These are phyloP conservation scores for Brachyptera risi DNA, from an alignment of 2,888 invertebrate genomes.

Conservation along the genomic window DNA sequence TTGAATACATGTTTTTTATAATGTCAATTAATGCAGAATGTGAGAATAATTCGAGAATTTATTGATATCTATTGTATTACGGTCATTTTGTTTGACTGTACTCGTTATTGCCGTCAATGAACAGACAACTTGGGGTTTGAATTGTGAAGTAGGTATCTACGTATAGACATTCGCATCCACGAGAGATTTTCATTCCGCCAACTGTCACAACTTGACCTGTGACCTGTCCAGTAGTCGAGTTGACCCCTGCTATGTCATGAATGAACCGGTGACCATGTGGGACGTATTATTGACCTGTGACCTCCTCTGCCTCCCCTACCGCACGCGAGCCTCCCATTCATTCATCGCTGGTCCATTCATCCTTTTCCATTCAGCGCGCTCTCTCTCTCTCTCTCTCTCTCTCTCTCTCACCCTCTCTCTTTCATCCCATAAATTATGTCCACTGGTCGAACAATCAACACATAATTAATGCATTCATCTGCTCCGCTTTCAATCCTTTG, in stretches of 20 bases:
- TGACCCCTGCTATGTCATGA: constrained; percentile 10
- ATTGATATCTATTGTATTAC: too few relatives aligned
- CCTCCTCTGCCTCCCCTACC: background rate
- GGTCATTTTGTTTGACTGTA: too few relatives aligned
- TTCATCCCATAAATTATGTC: background rate
- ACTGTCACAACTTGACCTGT: constrained; percentile 1
- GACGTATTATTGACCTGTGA: constrained; percentile 7
- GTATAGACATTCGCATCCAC: too few relatives aligned
- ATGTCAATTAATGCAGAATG: too few relatives aligned
- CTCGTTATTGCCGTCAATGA: too few relatives aligned
- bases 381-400: background rate
- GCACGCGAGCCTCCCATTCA: constrained; percentile 11
- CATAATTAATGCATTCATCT: constrained; percentile 5
- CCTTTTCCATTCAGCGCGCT: background rate
- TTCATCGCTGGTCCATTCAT: background rate
- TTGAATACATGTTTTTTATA: too few relatives aligned
- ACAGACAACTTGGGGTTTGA: too few relatives aligned
- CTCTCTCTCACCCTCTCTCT: background rate
- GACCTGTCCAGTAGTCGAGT: background rate
- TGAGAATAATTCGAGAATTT: too few relatives aligned
- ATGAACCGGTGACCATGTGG: constrained; percentile 8
- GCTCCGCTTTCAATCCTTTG: background rate
- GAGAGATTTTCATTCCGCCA: background rate
- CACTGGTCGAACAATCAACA: constrained; percentile 2
- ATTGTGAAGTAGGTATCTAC: too few relatives aligned